Base-by-base conservation (phyloP, 2,113 vertebrate genomes). In the Limnothrissa miodon region DNA sequence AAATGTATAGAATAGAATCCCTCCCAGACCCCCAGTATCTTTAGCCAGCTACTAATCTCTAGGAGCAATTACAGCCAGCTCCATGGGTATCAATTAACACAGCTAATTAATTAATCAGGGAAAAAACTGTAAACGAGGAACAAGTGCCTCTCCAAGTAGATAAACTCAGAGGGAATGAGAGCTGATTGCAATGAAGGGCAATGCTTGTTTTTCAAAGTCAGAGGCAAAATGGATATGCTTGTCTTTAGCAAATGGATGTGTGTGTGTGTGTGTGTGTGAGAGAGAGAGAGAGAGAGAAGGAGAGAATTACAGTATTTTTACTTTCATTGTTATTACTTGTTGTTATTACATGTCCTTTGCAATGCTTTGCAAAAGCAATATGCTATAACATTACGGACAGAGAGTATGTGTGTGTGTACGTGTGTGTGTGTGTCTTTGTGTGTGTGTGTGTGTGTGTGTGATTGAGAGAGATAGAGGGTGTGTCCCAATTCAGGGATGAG, bases 51-150 rank as follows among this genome's bases (percentile, higher is more conserved):
- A 23, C 51, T 56, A 56, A 56, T 56, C 51, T 56, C 51, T 5
- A 4, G 23, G 21, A 56, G n/a, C 25, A 66, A 66, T 66, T 66
- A 66, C n/a, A 66, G 59, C 59, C 2, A 33, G 29, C 59, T 42
- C 59, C n/a, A 25, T 15, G 59, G 59, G 25, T 29, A 66, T 66
- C 59, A 66, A 66, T 66, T 66, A 66, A 33, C 59, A 1, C 7
- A 66, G 33, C 29, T 66, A 25, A 59, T 59, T 59, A 66, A 66
- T 66, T 29, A 66, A 66, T 66, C 59, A 66, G 29, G n/a, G 59
- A 66, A 25, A 29, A 66, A 13, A 33, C 33, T 25, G 59, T 15
- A 29, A 66, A 66, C 25, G 59, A 66, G 59, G 59, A 66, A 66
- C 59, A 66, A 66, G 59, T 15, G 29, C 59, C 59, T 66, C 59